Percentiles rank a stretch among this genome's conserved stretches.
Conservation (phyloP, 1,140 invertebrate genomes). For the Drosophila aff. region DNA sequence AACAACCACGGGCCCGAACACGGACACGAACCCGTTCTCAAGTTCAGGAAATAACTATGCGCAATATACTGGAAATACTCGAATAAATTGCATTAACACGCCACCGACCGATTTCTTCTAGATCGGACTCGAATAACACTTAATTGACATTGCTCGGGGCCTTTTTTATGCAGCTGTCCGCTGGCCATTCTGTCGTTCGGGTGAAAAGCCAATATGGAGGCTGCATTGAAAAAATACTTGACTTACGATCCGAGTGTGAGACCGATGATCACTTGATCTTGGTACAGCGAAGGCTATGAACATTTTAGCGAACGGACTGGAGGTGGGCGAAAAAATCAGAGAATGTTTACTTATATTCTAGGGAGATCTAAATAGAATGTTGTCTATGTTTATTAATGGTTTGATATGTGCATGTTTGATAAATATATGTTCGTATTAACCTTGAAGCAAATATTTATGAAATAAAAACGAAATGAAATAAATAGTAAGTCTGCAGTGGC, state of each 20-base stretch:
- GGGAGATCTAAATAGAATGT: neutral
- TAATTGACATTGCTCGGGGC: constrained; percentile 41
- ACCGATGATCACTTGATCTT: constrained; percentile 23
- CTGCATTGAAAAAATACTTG: constrained; percentile 11
- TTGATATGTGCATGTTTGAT: too few relatives aligned
- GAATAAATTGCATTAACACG: constrained; percentile 58
- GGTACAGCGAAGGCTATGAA: neutral
- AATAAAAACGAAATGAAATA: neutral
- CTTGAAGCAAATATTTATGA: neutral
- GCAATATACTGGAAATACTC: constrained; percentile 55
- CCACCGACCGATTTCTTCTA: constrained; percentile 53
- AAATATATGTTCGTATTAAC: neutral
- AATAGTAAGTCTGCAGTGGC: neutral
- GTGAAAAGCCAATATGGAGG: constrained; percentile 39
- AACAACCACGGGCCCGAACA: neutral
- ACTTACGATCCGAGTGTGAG: constrained; percentile 15
- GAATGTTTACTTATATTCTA: neutral
- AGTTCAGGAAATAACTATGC: constrained; percentile 79
- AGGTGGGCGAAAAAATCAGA: neutral
- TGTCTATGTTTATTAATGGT: neutral
- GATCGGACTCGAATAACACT: constrained; percentile 42
- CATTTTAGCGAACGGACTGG: neutral
- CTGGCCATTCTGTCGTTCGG: constrained; percentile 24
- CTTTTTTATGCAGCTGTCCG: constrained; percentile 8
- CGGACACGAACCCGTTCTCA: constrained; percentile 66